Evolutionary conservation across 2,888 invertebrate species (phyloP), one percentile per base, ranked within the genome.

Genomic region (Sclerodermus sp.): DNA sequence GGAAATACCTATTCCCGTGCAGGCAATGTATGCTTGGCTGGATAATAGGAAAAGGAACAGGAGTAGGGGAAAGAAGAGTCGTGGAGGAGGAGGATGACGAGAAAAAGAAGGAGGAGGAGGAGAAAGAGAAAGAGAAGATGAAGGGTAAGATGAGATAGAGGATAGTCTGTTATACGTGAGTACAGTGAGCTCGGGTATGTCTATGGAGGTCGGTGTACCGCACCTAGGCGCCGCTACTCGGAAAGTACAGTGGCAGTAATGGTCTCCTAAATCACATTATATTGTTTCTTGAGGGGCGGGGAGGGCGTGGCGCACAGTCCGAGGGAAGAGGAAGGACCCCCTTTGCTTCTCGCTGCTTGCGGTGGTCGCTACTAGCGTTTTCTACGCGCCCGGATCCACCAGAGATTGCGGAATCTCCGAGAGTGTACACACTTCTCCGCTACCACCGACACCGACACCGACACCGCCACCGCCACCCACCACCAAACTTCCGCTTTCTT

Each of bases 251-350:
- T 64, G 69, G 66, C 71, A 67, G 73, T 75, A 74, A 74, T 75
- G 74, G 72, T 67, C 67, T 60, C 66, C 66, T 75, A 76, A 76
- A 75, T 75, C 76, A 74, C 73, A 73, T 73, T 73, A 74, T 74
- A 74, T 74, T 74, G 74, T 76, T 75, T 74, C 74, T 73, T 64
- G 59, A 66, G 67, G 64, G 56, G 60, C 39, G 42, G 51, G 42
- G 57, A 39, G 58, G 57, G 66, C 38, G 62, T 51, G 55, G 57
- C 52, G 51, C 10, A 52, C 4, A 13, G 13, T 34, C 34, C 34
- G 34, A 34, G 34, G 34, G 10, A 4, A 34, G 34, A 34, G 8
- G 23, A 23, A 23, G 23, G 23, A 23, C 8, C 8, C 23, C 23
- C 23, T 23, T 23, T 23, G 8, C 23, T 23, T 23, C 23, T 23